A percentile compares a stretch with the other conserved stretches of the same genome.
These are phyloP conservation scores for Philhelius pedissequus DNA, from an alignment of 2,888 invertebrate genomes.

Conservation along the genomic window DNA sequence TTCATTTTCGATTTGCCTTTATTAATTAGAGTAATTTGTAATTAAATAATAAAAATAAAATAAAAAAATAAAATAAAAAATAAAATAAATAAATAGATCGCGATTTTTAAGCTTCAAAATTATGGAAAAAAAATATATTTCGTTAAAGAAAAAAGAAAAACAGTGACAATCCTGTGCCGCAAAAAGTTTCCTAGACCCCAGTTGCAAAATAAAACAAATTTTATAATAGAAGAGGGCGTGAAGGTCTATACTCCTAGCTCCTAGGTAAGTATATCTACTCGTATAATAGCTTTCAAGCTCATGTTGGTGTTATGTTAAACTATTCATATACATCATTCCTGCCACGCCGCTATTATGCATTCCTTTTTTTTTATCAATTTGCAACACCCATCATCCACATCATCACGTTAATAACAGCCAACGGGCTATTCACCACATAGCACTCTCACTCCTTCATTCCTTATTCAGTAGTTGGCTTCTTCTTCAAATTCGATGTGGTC, in stretches of 20 bases:
- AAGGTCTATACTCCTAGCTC: no score
- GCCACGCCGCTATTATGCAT: neutral
- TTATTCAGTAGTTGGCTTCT: conserved; percentile 64
- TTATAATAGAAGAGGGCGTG: neutral
- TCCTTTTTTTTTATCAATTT: conserved; percentile 50
- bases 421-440: conserved; percentile 42
- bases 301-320: neutral
- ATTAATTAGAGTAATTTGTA: no score
- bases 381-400: conserved; percentile 64
- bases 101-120: no score
- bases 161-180: no score
- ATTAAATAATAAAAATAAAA: no score
- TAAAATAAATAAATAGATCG: no score
- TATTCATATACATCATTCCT: conserved; percentile 1
- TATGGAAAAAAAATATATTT: no score
- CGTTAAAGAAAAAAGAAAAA: no score
- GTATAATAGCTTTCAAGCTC: neutral
- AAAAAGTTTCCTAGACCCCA: no score
- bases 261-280: neutral
- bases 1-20: no score
- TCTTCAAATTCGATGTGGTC: conserved; percentile 60
- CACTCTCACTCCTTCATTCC: conserved; percentile 60
- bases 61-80: no score
- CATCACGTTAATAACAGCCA: conserved; percentile 62
- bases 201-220: neutral